Conservation (phyloP, 2,113 vertebrate genomes). For the Bufo bufo region DNA sequence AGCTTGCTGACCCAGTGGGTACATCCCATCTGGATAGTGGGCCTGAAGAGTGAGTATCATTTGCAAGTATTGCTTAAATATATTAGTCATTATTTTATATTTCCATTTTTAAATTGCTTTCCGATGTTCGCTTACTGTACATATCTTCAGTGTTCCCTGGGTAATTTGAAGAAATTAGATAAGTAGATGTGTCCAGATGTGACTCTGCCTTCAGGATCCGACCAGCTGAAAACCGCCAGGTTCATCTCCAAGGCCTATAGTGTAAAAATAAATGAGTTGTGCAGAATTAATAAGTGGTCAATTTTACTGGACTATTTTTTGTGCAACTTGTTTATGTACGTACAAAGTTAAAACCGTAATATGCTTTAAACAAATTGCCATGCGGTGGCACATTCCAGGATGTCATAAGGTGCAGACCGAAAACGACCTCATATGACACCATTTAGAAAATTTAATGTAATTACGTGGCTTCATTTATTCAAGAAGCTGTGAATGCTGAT, state of each 20-base stretch:
- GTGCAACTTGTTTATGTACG: background rate
- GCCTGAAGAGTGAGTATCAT: constrained; percentile 18
- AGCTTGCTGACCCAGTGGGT: constrained; percentile 49
- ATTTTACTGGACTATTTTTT: background rate
- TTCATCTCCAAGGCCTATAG: background rate
- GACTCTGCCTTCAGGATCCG: background rate
- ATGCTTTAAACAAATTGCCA: background rate
- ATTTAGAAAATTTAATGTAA: too few relatives aligned
- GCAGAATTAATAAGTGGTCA: background rate
- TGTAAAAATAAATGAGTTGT: background rate
- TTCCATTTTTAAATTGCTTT: constrained; percentile 59
- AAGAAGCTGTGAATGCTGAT: too few relatives aligned
- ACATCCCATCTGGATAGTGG: constrained; percentile 55
- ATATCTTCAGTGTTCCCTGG: constrained; percentile 31
- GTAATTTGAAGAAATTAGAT: constrained; percentile 53
- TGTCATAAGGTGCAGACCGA: too few relatives aligned
- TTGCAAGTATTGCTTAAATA: constrained; percentile 52
- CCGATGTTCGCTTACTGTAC: constrained; percentile 34
- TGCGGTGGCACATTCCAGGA: background rate
- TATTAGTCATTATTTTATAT: constrained; percentile 55
- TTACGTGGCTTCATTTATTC: too few relatives aligned
- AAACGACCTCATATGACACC: too few relatives aligned
- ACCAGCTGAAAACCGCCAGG: background rate
- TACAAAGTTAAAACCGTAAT: background rate
- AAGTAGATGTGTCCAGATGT: constrained; percentile 38